These are phyloP conservation scores for Monoplex corrugatus DNA, from an alignment of 2,888 invertebrate species.

Conservation along the genomic window DNA sequence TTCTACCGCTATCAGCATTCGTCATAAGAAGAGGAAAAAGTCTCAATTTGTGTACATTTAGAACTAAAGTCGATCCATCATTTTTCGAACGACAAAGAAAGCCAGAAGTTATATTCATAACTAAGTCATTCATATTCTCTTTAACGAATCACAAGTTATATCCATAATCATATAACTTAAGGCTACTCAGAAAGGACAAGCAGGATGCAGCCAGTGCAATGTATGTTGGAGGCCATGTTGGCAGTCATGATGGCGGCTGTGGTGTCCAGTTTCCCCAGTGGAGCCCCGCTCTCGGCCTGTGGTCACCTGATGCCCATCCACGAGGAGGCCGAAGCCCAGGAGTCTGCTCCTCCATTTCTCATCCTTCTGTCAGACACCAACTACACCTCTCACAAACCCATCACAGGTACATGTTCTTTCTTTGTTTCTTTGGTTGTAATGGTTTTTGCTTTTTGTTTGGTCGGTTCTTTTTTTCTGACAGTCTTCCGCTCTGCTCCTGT, in stretches of 20 bases:
- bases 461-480: background rate
- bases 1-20: background rate
- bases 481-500: too few species aligned
- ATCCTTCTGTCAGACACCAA: constrained; percentile 53
- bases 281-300: constrained; percentile 56
- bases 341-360: constrained; percentile 51
- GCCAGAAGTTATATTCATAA: background rate
- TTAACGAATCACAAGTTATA: background rate
- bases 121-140: background rate
- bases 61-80: background rate
- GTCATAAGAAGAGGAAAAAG: background rate
- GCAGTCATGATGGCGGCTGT: background rate
- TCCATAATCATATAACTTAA: too few species aligned
- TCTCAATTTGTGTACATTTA: too few species aligned
- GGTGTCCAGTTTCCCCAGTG: constrained; percentile 49
- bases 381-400: constrained; percentile 44
- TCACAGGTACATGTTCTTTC: background rate
- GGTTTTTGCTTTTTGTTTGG: background rate
- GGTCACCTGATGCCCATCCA: constrained; percentile 57
- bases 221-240: background rate
- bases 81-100: background rate
- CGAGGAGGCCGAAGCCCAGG: constrained; percentile 52
- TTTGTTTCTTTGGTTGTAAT: background rate
- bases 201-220: background rate
- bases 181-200: background rate